Percentiles rank a stretch among this genome's conserved stretches.
Conservation (phyloP, 2,888 invertebrate species). For the Calameuta pallipes region DNA sequence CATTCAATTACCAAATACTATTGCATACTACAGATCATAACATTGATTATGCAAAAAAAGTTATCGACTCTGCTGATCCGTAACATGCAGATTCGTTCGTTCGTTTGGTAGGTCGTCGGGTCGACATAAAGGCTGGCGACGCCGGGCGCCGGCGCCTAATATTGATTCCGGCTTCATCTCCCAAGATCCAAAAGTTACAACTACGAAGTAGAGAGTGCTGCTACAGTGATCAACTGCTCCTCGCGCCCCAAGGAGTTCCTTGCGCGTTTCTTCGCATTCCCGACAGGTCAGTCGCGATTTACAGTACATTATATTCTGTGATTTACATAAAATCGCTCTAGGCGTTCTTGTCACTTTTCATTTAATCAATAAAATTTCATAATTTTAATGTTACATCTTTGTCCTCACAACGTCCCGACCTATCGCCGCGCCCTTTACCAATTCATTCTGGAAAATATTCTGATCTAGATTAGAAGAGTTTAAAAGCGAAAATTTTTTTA, state of each 20-base stretch:
- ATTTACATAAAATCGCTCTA: not conserved
- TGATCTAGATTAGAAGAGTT: not conserved
- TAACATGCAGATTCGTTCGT: not conserved
- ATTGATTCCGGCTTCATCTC: constrained; percentile 53
- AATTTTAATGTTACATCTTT: not conserved
- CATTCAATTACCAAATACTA: not conserved
- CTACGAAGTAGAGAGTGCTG: constrained; percentile 53
- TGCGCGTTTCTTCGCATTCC: constrained; percentile 50
- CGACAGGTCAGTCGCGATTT: constrained; percentile 55
- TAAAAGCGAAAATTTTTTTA: not conserved
- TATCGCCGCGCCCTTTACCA: constrained; percentile 11
- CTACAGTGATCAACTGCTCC: constrained; percentile 59
- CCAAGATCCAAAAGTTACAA: constrained; percentile 49
- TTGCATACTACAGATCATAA: not conserved
- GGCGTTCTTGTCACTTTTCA: not conserved
- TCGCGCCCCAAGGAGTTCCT: constrained; percentile 57
- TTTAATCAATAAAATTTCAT: not conserved
- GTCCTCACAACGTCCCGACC: not conserved
- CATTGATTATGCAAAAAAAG: not conserved
- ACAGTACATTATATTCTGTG: not conserved
- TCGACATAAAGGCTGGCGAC: not conserved
- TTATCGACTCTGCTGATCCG: not conserved
- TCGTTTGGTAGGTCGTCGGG: not conserved
- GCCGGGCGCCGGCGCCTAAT: constrained; percentile 57
- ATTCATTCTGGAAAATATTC: not conserved